These are phyloP conservation scores for Stegodyphus dumicola DNA, from an alignment of 1,140 invertebrate species.

Conservation along the genomic window DNA sequence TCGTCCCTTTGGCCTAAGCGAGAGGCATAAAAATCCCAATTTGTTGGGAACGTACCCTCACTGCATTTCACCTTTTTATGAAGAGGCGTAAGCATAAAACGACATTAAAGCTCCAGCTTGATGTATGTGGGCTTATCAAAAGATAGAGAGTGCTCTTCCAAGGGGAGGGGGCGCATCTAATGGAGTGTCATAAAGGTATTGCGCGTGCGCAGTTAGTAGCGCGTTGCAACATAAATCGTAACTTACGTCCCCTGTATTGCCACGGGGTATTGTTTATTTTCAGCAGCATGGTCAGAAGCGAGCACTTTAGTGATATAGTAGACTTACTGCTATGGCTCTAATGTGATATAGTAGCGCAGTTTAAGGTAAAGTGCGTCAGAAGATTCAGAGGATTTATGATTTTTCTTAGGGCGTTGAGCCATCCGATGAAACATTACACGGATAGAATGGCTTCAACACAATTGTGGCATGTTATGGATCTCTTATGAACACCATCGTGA, in stretches of 20 bases:
- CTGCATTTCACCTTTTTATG: constrained; percentile 1
- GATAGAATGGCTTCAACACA: too few species aligned
- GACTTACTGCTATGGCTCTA: constrained; percentile 9
- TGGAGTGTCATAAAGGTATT: constrained; percentile 50
- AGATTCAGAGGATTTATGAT: constrained; percentile 23
- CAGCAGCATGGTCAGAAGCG: background rate
- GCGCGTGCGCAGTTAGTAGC: constrained; percentile 8
- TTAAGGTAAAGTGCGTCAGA: constrained; percentile 25
- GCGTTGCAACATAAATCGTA: constrained; percentile 14
- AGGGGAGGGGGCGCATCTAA: constrained; percentile 29
- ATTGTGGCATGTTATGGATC: too few species aligned
- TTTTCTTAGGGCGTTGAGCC: background rate
- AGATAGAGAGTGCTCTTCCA: constrained; percentile 34
- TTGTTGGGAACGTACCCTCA: constrained; percentile 4
- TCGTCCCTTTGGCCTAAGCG: background rate
- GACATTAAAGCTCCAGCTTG: constrained; percentile 35
- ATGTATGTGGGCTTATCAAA: constrained; percentile 50
- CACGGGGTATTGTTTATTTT: constrained; percentile 48
- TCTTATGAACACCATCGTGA: too few species aligned
- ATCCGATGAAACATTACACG: too few species aligned
- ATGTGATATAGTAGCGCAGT: constrained; percentile 36
- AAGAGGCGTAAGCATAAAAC: constrained; percentile 7
- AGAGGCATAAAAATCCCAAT: constrained; percentile 43
- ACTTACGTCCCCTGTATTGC: constrained; percentile 17
- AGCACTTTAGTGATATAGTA: constrained; percentile 34